Evolutionary conservation across 2,797 vertebrate species (phyloP).

Genomic region (Notamacropus eugenii): DNA sequence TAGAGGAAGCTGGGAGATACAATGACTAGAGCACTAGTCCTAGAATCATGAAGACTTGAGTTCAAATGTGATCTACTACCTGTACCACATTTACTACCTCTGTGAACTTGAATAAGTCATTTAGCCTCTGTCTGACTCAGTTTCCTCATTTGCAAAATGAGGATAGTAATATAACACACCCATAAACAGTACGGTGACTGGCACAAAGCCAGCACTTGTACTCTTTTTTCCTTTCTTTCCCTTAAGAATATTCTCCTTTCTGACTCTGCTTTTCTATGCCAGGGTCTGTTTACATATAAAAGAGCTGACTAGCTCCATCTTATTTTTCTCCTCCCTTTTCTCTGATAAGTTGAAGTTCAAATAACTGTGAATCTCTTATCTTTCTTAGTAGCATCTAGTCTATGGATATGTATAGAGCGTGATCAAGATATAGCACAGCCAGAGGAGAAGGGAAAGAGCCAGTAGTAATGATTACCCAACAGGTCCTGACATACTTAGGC

Average conservation of each 20-base stretch:
- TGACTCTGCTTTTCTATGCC: neutral
- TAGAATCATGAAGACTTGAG: neutral
- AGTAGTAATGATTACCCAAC: neutral
- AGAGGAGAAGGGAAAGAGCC: neutral
- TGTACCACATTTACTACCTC: neutral
- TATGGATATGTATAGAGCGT: neutral
- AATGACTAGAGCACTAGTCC: neutral
- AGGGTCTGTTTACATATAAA: constrained; percentile 70
- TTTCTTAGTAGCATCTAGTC: constrained; percentile 71
- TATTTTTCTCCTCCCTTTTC: constrained; percentile 61
- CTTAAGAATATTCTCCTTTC: neutral
- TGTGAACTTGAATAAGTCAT: neutral
- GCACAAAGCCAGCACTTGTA: neutral
- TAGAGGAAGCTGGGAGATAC: neutral
- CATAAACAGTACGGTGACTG: neutral
- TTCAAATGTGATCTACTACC: neutral
- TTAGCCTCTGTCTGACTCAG: neutral
- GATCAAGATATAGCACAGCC: neutral
- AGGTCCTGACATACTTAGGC: neutral
- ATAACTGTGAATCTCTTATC: constrained; percentile 62
- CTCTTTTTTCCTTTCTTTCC: neutral
- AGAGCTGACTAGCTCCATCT: constrained; percentile 28
- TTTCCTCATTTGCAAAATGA: neutral
- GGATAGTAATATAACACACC: neutral
- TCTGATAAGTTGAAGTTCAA: constrained; percentile 38